phyloP scores from a whole-genome alignment of 2,888 invertebrate species.

The Calliphora vomitoria region DNA sequence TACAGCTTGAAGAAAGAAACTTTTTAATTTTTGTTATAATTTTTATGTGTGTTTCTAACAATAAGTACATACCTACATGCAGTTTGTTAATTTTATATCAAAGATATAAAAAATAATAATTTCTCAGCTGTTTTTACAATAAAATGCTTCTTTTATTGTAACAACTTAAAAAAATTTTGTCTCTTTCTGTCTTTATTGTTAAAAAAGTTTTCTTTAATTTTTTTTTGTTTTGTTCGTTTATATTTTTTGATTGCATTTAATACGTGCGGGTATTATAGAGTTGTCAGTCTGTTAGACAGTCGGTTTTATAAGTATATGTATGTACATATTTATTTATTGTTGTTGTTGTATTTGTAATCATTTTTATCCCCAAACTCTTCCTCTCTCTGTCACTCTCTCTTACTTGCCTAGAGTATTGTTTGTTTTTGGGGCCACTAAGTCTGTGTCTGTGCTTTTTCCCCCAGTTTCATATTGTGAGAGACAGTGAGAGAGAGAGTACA shows the following conservation, averaged over 20 bases:
- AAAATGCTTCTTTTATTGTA: not conserved
- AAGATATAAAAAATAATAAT: not conserved
- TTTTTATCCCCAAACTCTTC: slow-evolving; percentile 32
- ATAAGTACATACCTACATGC: not conserved
- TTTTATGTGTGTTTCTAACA: slow-evolving; percentile 15
- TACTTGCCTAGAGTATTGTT: not conserved
- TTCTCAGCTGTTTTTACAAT: slow-evolving; percentile 22
- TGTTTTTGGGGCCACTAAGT: slow-evolving; percentile 70
- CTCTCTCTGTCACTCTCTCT: slow-evolving; percentile 49
- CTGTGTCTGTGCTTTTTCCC: slow-evolving; percentile 52
- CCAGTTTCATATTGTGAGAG: slow-evolving; percentile 32
- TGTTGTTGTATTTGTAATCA: slow-evolving; percentile 25
- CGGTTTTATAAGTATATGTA: not conserved
- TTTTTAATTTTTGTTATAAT: not conserved
- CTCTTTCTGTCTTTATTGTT: slow-evolving; percentile 30
- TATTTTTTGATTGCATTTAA: slow-evolving; percentile 13
- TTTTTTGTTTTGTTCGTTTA: slow-evolving; percentile 1
- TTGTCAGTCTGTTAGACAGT: slow-evolving; percentile 1
- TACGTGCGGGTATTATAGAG: not conserved
- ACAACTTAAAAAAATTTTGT: slow-evolving; percentile 28
- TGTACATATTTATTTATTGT: not conserved
- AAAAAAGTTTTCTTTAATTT: slow-evolving; percentile 1
- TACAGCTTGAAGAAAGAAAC: not conserved
- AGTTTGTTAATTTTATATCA: not conserved
- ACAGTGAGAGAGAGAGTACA: not conserved